Conservation (phyloP, 2,888 invertebrate genomes). For the Sepiola atlantica region DNA sequence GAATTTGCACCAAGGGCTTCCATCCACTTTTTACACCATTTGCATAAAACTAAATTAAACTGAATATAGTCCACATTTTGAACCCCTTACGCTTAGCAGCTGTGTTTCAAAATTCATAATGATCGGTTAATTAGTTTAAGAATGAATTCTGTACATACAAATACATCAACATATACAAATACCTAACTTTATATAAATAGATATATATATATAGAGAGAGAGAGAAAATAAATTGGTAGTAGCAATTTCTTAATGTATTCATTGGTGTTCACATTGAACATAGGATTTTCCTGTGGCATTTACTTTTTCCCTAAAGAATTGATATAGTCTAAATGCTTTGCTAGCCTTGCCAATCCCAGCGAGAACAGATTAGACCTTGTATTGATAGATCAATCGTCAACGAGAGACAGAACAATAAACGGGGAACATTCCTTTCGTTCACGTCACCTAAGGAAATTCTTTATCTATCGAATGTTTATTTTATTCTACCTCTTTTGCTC, state of each 20-base stretch:
- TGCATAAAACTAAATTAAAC: no score
- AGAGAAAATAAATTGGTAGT: no score
- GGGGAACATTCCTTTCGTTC: neutral
- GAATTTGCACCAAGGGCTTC: no score
- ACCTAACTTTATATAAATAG: no score
- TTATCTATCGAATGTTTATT: neutral
- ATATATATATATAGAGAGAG: no score
- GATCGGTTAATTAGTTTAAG: no score
- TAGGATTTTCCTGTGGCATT: neutral
- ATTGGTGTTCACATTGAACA: neutral
- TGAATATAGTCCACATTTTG: no score
- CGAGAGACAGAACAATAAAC: neutral
- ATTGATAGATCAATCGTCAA: conserved; percentile 2
- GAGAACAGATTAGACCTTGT: neutral
- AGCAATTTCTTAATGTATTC: neutral
- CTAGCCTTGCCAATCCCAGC: neutral
- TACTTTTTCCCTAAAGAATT: neutral
- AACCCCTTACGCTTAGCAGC: no score
- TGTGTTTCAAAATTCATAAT: no score
- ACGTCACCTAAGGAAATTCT: neutral
- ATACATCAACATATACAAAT: no score
- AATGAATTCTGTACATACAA: no score
- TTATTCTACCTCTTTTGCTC: neutral
- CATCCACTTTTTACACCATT: no score
- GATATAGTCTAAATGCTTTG: neutral